Conservation (phyloP, 2,888 invertebrate species). For the Trichogramma dendrolimi region DNA sequence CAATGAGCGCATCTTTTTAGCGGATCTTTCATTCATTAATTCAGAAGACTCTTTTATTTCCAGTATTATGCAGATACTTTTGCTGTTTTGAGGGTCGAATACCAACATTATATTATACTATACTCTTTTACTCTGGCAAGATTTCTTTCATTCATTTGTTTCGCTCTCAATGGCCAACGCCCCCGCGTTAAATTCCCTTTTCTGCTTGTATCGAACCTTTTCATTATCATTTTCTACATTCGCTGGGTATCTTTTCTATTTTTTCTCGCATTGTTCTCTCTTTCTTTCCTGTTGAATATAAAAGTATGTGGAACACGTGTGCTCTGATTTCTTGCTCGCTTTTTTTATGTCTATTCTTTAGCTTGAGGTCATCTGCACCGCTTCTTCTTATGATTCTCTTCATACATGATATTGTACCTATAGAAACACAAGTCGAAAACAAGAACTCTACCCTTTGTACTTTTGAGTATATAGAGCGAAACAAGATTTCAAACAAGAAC, state of each 20-base stretch:
- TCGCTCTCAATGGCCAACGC: constrained; percentile 20
- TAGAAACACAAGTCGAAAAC: neutral
- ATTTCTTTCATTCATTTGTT: constrained; percentile 24
- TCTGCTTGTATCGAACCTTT: constrained; percentile 21
- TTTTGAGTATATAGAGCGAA: neutral
- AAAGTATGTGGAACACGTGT: too few relatives aligned
- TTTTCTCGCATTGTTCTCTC: constrained; percentile 1
- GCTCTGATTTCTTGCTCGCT: constrained; percentile 5
- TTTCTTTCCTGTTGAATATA: neutral
- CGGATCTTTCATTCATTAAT: too few relatives aligned
- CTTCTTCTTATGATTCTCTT: neutral
- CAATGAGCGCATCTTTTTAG: too few relatives aligned
- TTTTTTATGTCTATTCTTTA: constrained; percentile 15
- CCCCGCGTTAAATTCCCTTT: constrained; percentile 19
- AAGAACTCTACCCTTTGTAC: neutral
- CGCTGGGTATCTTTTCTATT: neutral
- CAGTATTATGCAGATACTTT: too few relatives aligned
- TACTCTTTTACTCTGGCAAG: neutral
- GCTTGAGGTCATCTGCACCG: constrained; percentile 16
- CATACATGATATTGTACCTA: neutral
- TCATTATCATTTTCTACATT: constrained; percentile 23
- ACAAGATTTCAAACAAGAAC: too few relatives aligned
- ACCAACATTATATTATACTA: constrained; percentile 21
- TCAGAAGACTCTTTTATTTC: too few relatives aligned
- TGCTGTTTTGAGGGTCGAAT: neutral